Evolutionary conservation across 2,797 vertebrate species (phyloP), one percentile per base, ranked within the genome.

Genomic region (Morelia viridis): DNA sequence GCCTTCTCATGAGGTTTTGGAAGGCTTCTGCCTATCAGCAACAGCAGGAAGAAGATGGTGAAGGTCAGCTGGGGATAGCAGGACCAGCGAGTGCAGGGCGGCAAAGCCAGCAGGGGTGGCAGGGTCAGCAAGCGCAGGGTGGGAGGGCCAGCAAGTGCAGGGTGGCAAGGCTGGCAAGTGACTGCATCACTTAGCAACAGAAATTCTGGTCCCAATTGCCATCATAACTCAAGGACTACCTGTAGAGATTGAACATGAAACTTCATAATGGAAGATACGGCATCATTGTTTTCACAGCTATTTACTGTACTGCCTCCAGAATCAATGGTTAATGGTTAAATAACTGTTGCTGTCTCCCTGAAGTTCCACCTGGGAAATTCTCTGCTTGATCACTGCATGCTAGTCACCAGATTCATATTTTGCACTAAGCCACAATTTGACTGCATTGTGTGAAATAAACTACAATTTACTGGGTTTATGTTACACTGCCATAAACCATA

Each of bases 211-310:
- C 68, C 13, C 65, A 68, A 17, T 41, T 76, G 31, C 31, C 31
- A 9, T 76, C 68, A 22, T 76, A 35, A 41, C 17, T 76, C 7
- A 1, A 76, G 31, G 15, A 22, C 31, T 41, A 76, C 68, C 71
- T 46, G 35, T 80, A 84, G 60, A 71, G n/a, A 89, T 56, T 89
- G 71, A 84, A 95, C 60, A 19, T 53, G 6, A 0, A 92, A 64
- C 41, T 61, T 93, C 91, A 35, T 7, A 41, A 76, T 80, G 71
- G 22, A 80, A 41, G 35, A 80, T 76, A 22, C 3, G 3, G 71
- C 71, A 76, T 41, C 17, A 10, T 10, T 80, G 71, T 80, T 35
- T 80, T 80, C 35, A 10, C 35, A 80, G 35, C 71, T 46, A 24
- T 10, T 22, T 19, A 22, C 3, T 76, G 22, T 19, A 22, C 3